Evolutionary conservation across 2,888 invertebrate genomes (phyloP).

Genomic region (Enchytraeus crypticus): DNA sequence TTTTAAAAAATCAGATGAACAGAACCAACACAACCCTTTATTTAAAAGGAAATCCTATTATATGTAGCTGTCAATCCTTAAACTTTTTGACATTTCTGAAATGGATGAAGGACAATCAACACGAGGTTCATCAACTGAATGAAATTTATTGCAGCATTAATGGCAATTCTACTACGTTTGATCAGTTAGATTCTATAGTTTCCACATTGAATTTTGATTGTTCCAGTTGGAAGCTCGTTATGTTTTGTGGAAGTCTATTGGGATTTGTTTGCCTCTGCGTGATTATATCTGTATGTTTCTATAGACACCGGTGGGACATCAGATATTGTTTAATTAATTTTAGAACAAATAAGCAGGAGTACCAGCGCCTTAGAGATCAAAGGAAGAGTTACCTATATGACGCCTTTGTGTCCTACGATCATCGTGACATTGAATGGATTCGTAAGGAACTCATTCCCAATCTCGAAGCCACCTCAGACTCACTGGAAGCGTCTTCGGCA

Average conservation of each 20-base stretch:
- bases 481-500: no score
- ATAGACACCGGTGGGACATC: slow-evolving; percentile 4
- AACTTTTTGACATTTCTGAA: background rate
- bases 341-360: no score
- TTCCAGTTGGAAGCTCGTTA: background rate
- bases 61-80: background rate
- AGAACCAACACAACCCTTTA: background rate
- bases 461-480: no score
- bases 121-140: background rate
- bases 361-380: no score
- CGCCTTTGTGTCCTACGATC: slow-evolving; percentile 6
- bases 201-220: background rate
- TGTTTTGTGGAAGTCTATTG: background rate
- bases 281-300: background rate
- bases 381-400: no score
- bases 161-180: background rate
- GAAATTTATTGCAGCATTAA: background rate
- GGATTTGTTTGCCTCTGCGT: background rate
- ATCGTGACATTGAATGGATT: background rate
- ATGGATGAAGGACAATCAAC: background rate
- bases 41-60: background rate
- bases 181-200: background rate
- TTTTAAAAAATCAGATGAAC: background rate
- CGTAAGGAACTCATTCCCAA: slow-evolving; percentile 2
- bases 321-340: background rate